Percentiles rank a stretch among this genome's conserved stretches.
Evolutionary conservation across 2,888 invertebrate genomes (phyloP).

Genomic region (Buathra laborator): DNA sequence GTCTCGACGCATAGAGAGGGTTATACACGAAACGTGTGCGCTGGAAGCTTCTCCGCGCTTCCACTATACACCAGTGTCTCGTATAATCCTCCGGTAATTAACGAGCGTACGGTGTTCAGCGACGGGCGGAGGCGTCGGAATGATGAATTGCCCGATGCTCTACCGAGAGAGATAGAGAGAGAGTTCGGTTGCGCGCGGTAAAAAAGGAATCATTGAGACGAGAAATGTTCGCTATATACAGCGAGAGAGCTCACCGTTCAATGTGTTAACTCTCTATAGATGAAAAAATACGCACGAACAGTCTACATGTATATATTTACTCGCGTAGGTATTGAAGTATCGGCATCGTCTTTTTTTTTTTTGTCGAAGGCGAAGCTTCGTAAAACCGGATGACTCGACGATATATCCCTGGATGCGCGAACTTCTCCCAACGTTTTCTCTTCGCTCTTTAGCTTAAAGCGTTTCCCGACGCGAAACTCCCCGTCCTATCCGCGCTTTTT

Average conservation of each 20-base stretch:
- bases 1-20: conserved; percentile 10
- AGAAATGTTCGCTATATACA: conserved; percentile 27
- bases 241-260: conserved; percentile 36
- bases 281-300: conserved; percentile 36
- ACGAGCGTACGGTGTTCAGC: conserved; percentile 67
- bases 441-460: conserved; percentile 5
- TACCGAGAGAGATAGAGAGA: conserved; percentile 45
- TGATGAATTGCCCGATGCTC: conserved; percentile 69
- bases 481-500: not conserved
- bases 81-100: conserved; percentile 72
- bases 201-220: conserved; percentile 56
- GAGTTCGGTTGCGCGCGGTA: conserved; percentile 36
- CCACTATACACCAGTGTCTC: conserved; percentile 57
- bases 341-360: not conserved
- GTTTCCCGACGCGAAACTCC: too few relatives aligned
- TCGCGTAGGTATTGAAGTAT: not conserved
- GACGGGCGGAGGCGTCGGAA: conserved; percentile 70
- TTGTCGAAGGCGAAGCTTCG: conserved; percentile 52
- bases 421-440: conserved; percentile 26
- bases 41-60: conserved; percentile 47
- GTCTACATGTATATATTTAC: conserved; percentile 25
- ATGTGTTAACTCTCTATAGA: conserved; percentile 46
- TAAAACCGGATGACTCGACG: conserved; percentile 72
- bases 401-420: conserved; percentile 41
- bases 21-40: conserved; percentile 35